These are phyloP conservation scores for Hippocampus mohnikei DNA, from an alignment of 2,113 vertebrate genomes.

Conservation along the genomic window DNA sequence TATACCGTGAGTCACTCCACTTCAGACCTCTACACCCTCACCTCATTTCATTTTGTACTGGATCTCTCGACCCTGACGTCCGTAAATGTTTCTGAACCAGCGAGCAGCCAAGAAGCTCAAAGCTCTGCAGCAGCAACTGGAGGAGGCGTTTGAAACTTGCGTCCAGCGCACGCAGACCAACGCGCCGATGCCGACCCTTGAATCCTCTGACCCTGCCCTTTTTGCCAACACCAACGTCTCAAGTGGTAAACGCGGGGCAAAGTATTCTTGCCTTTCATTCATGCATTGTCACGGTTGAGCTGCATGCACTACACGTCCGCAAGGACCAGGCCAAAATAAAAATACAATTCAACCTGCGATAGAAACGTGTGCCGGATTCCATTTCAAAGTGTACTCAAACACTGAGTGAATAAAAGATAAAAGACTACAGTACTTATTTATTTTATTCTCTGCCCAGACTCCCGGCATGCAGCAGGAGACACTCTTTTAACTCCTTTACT, in stretches of 20 bases:
- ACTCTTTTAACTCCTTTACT: constrained; percentile 15
- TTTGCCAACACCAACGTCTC: constrained; percentile 34
- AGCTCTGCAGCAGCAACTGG: constrained; percentile 69
- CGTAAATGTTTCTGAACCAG: constrained; percentile 32
- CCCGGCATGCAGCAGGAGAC: constrained; percentile 15
- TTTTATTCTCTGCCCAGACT: constrained; percentile 31
- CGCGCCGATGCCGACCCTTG: constrained; percentile 6
- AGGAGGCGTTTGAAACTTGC: constrained; percentile 70
- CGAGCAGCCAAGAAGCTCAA: constrained; percentile 62
- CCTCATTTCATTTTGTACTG: background rate
- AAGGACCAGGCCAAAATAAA: too few species aligned
- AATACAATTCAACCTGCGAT: background rate
- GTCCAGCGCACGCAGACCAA: constrained; percentile 59
- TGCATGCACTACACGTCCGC: background rate
- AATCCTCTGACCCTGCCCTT: constrained; percentile 24
- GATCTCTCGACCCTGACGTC: background rate
- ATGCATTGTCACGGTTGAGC: background rate
- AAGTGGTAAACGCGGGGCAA: constrained; percentile 25
- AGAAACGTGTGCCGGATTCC: background rate
- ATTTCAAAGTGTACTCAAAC: background rate
- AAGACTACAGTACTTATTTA: background rate
- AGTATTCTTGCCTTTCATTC: background rate
- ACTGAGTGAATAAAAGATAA: background rate
- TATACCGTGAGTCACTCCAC: constrained; percentile 59
- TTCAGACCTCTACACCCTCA: background rate